These are phyloP conservation scores for Acheta domesticus DNA, from an alignment of 2,888 invertebrate species.

Conservation along the genomic window DNA sequence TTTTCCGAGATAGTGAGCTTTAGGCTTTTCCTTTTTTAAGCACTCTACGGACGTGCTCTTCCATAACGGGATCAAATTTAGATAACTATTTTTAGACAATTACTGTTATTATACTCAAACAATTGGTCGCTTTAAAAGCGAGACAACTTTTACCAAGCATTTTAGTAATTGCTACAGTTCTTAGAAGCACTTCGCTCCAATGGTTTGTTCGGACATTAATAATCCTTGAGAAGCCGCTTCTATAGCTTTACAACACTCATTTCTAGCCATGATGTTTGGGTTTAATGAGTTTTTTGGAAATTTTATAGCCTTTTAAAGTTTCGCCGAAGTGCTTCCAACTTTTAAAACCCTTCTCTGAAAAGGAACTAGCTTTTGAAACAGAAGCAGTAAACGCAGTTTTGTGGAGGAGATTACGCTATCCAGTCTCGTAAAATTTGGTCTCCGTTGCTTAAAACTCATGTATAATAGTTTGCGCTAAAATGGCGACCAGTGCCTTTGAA, in stretches of 20 bases:
- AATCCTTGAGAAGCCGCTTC: not conserved
- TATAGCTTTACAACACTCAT: not conserved
- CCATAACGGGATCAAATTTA: too few relatives aligned
- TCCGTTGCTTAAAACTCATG: not conserved
- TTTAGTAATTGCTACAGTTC: not conserved
- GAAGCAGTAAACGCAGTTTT: not conserved
- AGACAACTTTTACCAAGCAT: too few relatives aligned
- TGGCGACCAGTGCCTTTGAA: not conserved
- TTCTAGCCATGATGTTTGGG: too few relatives aligned
- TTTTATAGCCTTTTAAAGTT: not conserved
- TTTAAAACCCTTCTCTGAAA: not conserved
- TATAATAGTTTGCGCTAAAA: not conserved
- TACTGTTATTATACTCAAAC: not conserved
- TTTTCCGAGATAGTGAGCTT: not conserved
- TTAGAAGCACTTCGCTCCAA: not conserved
- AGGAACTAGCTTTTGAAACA: not conserved
- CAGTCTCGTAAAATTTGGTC: not conserved
- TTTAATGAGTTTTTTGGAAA: not conserved
- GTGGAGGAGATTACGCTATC: not conserved
- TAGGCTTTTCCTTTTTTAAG: too few relatives aligned
- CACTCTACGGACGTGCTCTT: too few relatives aligned
- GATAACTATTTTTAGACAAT: not conserved
- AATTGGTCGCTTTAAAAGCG: too few relatives aligned
- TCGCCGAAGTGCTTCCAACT: not conserved
- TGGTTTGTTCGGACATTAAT: not conserved